Conservation (phyloP, 2,797 vertebrate species). For the Alca torda region DNA sequence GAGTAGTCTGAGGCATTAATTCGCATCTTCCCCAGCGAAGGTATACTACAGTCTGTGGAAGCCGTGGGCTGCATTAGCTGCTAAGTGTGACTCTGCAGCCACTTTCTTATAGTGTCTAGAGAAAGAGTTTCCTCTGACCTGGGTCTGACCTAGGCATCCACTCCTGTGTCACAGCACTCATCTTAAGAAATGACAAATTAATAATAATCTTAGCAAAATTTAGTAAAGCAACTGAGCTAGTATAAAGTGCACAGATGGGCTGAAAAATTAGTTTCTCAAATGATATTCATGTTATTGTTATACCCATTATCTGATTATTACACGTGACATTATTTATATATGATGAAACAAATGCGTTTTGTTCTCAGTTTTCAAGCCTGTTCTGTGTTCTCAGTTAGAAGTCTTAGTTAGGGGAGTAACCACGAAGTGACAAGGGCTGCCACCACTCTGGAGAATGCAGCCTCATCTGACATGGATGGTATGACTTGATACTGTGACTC, state of each 20-base stretch:
- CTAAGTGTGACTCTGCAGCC: not conserved
- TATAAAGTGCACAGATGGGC: not conserved
- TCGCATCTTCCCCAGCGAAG: not conserved
- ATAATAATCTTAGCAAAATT: not conserved
- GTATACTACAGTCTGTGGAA: not conserved
- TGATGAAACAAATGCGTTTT: not conserved
- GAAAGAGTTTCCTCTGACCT: not conserved
- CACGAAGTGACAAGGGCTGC: accelerated
- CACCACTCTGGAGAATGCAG: not conserved
- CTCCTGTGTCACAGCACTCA: not conserved
- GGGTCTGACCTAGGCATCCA: not conserved
- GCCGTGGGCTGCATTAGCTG: not conserved
- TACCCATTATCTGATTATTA: slow-evolving; percentile 8
- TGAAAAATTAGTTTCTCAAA: slow-evolving; percentile 18
- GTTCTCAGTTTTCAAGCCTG: not conserved
- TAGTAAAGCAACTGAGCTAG: not conserved
- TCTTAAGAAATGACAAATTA: not conserved
- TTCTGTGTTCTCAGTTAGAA: not conserved
- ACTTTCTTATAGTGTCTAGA: not conserved
- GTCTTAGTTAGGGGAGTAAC: not conserved
- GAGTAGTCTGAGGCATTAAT: not conserved
- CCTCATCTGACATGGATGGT: not conserved
- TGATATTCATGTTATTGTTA: not conserved
- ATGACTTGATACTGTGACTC: not conserved
- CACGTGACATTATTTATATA: not conserved